Conservation (phyloP, 2,113 vertebrate genomes). For the Eretmochelys imbricata region DNA sequence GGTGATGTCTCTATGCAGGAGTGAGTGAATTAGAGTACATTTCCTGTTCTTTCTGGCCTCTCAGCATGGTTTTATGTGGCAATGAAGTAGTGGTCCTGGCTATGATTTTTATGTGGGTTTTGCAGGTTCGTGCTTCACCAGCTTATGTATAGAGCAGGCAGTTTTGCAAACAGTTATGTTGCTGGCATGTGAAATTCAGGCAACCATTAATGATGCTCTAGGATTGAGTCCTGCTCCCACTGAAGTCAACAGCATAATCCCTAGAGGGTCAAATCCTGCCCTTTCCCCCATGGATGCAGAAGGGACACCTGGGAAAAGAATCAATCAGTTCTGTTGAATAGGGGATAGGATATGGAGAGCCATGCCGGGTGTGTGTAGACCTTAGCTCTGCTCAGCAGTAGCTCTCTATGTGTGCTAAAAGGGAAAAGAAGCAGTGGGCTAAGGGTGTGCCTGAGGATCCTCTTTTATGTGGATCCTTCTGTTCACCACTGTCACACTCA, state of each 20-base stretch:
- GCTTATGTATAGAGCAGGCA: not conserved
- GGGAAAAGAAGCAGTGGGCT: not conserved
- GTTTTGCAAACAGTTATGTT: constrained; percentile 23
- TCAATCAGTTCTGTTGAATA: no score
- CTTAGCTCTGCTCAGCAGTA: no score
- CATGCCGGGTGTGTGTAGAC: no score
- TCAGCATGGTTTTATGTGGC: not conserved
- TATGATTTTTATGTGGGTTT: not conserved
- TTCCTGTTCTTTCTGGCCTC: not conserved
- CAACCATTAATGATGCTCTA: constrained; percentile 10
- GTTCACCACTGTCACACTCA: not conserved
- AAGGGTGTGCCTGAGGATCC: not conserved
- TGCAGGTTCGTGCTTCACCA: not conserved
- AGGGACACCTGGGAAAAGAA: no score
- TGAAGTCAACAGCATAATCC: not conserved
- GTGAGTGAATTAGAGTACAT: not conserved
- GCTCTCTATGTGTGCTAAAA: not conserved
- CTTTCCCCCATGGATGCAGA: not conserved
- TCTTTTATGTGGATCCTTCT: not conserved
- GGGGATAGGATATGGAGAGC: no score
- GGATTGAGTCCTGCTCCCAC: constrained; percentile 12
- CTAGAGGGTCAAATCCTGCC: not conserved
- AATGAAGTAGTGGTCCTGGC: not conserved
- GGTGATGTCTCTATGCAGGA: not conserved
- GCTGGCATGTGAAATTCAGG: constrained; percentile 16